Base-by-base conservation (phyloP, 1,140 invertebrate genomes). In the Patella vulgata region DNA sequence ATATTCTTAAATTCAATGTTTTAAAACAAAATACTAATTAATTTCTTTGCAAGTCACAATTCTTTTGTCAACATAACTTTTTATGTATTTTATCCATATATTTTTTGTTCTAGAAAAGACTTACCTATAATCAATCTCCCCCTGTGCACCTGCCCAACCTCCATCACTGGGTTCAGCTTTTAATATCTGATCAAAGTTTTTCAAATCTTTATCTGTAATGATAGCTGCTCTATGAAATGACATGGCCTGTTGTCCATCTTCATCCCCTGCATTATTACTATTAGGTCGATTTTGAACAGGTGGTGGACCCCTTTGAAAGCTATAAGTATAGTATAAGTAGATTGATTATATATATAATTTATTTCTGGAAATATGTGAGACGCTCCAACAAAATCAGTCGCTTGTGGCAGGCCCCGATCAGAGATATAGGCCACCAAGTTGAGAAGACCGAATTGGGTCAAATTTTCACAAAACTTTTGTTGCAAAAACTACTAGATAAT, bases 111-210 rank as follows among this genome's bases (percentile, higher is more conserved):
- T n/a, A n/a, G n/a, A n/a, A n/a, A n/a, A 50, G 14, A 85, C 86
- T 85, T 75, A 90, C 89, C 95, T 94, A 82, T 96, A 97, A 85
- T 97, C 95, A 79, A 97, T 94, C 80, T 96, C 93, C 82, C 94
- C 93, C 66, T 94, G 90, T 64, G 90, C 90, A 27, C 92, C 91
- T 44, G 86, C 85, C 95, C 95, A 97, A 54, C 93, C 81, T 27
- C 74, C 93, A 71, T 92, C 90, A 78, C 94, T 69, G 65, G 91
- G 88, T 77, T 96, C 79, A 73, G 91, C 78, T 28, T 78, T 88
- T 33, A 92, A 89, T 63, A 96, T 92, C 77, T 96, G 92, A 84
- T 96, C 94, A 88, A 97, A 92, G 59, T 91, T 90, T 73, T 91
- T 93, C 56, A 97, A 87, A 83, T 96, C 93, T 80, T 96, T 94